These are phyloP conservation scores for Tretioscincus oriximinensis DNA, from an alignment of 2,113 vertebrate genomes.

Conservation along the genomic window DNA sequence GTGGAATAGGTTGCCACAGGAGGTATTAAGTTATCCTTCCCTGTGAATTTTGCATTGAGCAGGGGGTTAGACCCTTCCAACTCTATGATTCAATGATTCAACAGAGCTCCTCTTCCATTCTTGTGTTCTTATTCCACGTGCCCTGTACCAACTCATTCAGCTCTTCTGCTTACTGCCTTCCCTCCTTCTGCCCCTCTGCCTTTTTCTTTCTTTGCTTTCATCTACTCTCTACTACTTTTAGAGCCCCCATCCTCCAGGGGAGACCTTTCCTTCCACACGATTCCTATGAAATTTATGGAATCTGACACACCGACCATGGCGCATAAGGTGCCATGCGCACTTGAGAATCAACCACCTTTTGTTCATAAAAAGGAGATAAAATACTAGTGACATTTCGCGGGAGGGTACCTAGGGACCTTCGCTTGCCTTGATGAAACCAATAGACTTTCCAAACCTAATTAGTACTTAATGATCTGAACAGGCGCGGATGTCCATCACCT, in stretches of 20 bases:
- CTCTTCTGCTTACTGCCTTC: neutral
- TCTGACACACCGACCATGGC: slow-evolving; percentile 8
- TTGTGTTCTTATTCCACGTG: neutral
- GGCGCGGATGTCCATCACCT: slow-evolving; percentile 72
- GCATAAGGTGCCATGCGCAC: slow-evolving; percentile 26
- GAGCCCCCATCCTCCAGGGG: neutral
- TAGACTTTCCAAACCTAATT: slow-evolving; percentile 85
- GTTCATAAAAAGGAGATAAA: slow-evolving; percentile 66
- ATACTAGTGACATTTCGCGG: slow-evolving; percentile 74
- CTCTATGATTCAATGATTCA: too few relatives aligned
- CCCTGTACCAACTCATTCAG: neutral
- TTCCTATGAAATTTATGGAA: slow-evolving; percentile 38
- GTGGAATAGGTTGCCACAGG: too few relatives aligned
- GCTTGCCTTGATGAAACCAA: slow-evolving; percentile 75
- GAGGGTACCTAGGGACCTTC: slow-evolving; percentile 68
- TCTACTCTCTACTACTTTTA: neutral
- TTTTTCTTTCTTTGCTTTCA: neutral
- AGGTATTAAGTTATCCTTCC: too few relatives aligned
- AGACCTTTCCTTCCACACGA: neutral
- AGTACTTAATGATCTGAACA: slow-evolving; percentile 87
- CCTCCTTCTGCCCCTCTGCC: too few relatives aligned
- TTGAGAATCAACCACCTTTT: slow-evolving; percentile 60
- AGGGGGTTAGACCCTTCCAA: too few relatives aligned
- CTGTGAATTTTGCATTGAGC: too few relatives aligned
- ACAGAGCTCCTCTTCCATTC: too few relatives aligned